Percentiles rank a stretch among this genome's conserved stretches.
phyloP scores from a whole-genome alignment of 2,888 invertebrate genomes.

The Caenorhabditis sp. region DNA sequence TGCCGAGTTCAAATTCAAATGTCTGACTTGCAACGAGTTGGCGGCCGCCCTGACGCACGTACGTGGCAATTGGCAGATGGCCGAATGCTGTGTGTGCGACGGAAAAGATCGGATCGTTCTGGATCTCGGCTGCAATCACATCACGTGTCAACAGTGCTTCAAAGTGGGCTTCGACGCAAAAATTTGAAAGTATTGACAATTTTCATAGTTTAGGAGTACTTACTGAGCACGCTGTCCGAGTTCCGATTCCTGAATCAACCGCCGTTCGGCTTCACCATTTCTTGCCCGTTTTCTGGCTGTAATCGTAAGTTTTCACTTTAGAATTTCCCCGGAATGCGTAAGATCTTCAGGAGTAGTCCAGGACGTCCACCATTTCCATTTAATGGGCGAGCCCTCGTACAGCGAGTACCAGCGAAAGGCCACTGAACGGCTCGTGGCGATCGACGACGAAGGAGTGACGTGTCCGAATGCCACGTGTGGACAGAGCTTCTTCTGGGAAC shows the following conservation, averaged over 20 bases:
- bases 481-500: conserved; percentile 69
- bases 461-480: conserved; percentile 70
- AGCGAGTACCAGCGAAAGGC: conserved; percentile 66
- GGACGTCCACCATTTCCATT: conserved; percentile 72
- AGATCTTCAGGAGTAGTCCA: conserved; percentile 56
- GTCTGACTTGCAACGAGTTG: conserved; percentile 60
- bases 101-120: conserved; percentile 51
- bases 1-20: conserved; percentile 70
- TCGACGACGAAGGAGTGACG: conserved; percentile 65
- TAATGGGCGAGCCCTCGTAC: conserved; percentile 68
- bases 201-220: conserved; percentile 47
- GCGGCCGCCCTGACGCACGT: conserved; percentile 63
- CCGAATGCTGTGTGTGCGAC: conserved; percentile 69
- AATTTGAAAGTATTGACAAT: not conserved
- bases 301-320: conserved; percentile 44
- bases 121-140: conserved; percentile 67
- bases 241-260: conserved; percentile 61
- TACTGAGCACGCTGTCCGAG: conserved; percentile 50
- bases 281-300: conserved; percentile 64
- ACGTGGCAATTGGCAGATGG: conserved; percentile 62
- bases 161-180: conserved; percentile 11
- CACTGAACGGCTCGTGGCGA: conserved; percentile 64
- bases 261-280: conserved; percentile 66
- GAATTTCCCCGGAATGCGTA: not conserved
- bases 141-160: conserved; percentile 64